Evolutionary conservation across 2,113 vertebrate species (phyloP).

Genomic region (Erpornis zantholeuca): DNA sequence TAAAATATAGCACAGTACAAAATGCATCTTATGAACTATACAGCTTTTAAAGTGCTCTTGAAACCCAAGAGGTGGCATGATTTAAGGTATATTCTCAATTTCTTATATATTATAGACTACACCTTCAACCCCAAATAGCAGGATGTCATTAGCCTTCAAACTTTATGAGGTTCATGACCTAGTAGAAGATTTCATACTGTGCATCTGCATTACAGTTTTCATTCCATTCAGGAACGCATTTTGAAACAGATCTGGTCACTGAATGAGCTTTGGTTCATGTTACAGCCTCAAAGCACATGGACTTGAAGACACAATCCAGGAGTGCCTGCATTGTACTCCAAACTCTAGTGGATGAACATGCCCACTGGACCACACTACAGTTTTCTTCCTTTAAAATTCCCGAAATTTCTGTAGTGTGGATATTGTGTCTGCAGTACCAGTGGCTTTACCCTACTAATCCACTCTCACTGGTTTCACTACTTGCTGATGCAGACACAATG

Average conservation of each 20-base stretch:
- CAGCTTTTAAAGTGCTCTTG: slow-evolving; percentile 24
- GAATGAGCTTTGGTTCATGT: not conserved
- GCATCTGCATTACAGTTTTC: not conserved
- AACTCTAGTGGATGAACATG: not conserved
- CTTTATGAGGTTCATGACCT: not conserved
- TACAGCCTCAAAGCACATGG: not conserved
- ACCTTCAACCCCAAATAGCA: not conserved
- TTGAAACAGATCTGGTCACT: not conserved
- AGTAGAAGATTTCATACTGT: not conserved
- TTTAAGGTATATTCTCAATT: slow-evolving; percentile 20
- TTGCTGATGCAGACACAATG: fast-evolving
- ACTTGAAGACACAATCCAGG: not conserved
- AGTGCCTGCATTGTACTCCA: not conserved
- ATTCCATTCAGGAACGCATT: not conserved
- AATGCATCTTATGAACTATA: not conserved
- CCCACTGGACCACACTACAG: fast-evolving
- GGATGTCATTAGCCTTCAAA: not conserved
- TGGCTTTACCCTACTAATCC: not conserved
- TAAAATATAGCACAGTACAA: slow-evolving; percentile 25
- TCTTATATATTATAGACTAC: not conserved
- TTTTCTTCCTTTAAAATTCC: not conserved
- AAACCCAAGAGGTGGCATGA: not conserved
- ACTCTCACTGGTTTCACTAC: not conserved
- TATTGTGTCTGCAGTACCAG: not conserved
- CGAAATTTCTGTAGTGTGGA: not conserved